Evolutionary conservation across 2,113 vertebrate genomes (phyloP).

Genomic region (Bothrops jararaca): DNA sequence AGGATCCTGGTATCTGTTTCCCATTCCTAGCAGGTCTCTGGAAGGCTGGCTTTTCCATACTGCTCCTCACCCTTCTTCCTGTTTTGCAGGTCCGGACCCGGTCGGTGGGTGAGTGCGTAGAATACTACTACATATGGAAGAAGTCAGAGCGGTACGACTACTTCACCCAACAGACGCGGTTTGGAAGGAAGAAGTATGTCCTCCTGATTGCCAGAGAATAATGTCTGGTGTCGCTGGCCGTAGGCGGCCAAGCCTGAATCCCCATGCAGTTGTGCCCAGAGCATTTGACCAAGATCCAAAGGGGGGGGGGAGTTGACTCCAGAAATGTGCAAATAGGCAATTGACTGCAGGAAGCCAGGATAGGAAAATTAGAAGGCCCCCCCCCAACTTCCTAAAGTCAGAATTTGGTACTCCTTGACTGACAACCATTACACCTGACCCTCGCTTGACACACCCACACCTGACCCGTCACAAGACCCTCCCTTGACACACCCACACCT

Average conservation of each 20-base stretch:
- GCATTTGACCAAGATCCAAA: not conserved
- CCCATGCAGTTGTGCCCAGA: not conserved
- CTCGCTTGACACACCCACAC: too few species aligned
- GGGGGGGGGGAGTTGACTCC: not conserved
- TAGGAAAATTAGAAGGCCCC: not conserved
- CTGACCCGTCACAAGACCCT: too few species aligned
- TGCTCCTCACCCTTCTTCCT: rapidly evolving
- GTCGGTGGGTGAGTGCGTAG: slow-evolving; percentile 93
- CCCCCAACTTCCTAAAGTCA: too few species aligned
- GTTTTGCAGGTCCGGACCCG: slow-evolving; percentile 85
- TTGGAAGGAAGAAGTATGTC: slow-evolving; percentile 87
- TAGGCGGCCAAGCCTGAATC: not conserved
- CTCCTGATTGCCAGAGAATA: slow-evolving; percentile 76
- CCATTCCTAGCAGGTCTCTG: not conserved
- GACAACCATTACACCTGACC: too few species aligned
- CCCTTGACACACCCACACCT: too few species aligned
- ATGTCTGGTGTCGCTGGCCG: not conserved
- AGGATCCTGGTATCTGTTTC: not conserved
- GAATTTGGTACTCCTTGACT: too few species aligned
- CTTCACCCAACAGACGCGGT: slow-evolving; percentile 89
- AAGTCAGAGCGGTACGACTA: slow-evolving; percentile 90
- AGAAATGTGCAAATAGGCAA: not conserved
- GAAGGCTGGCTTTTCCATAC: too few species aligned
- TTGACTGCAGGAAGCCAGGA: not conserved
- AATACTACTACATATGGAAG: slow-evolving; percentile 98